Conservation (phyloP, 2,888 invertebrate genomes). For the Ferdinandea cuprea region DNA sequence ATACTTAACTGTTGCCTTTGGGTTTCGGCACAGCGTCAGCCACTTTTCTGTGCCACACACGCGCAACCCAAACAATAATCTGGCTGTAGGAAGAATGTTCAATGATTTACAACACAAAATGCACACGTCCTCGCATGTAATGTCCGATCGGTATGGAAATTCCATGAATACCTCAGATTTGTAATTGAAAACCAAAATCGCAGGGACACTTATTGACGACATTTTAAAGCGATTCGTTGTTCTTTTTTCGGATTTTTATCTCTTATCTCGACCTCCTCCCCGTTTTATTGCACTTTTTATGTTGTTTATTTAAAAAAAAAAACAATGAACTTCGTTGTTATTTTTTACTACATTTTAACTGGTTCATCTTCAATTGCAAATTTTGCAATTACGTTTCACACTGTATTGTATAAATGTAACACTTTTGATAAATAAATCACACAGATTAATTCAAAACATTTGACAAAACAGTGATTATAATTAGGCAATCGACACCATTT, state of each 20-base stretch:
- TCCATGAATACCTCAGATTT: slow-evolving; percentile 77
- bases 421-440: slow-evolving; percentile 36
- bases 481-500: slow-evolving; percentile 33
- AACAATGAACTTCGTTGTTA: slow-evolving; percentile 3
- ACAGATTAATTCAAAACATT: slow-evolving; percentile 41
- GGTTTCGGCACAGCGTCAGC: slow-evolving; percentile 86
- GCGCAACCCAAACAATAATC: slow-evolving; percentile 91
- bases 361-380: slow-evolving; percentile 1
- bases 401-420: slow-evolving; percentile 10
- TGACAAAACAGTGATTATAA: slow-evolving; percentile 31
- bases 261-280: slow-evolving; percentile 21
- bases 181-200: slow-evolving; percentile 78
- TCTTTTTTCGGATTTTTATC: slow-evolving; percentile 4
- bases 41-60: slow-evolving; percentile 87
- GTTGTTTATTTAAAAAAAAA: slow-evolving; percentile 53
- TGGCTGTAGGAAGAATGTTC: slow-evolving; percentile 89
- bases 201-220: slow-evolving; percentile 36
- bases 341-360: slow-evolving; percentile 46
- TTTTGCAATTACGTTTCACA: slow-evolving; percentile 24
- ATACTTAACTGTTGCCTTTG: slow-evolving; percentile 85
- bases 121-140: slow-evolving; percentile 88
- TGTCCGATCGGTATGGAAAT: slow-evolving; percentile 77
- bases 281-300: slow-evolving; percentile 47
- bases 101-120: slow-evolving; percentile 88
- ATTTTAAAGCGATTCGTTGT: slow-evolving; percentile 22